These are phyloP conservation scores for Papilio demoleus DNA, from an alignment of 2,888 invertebrate species.

Conservation along the genomic window DNA sequence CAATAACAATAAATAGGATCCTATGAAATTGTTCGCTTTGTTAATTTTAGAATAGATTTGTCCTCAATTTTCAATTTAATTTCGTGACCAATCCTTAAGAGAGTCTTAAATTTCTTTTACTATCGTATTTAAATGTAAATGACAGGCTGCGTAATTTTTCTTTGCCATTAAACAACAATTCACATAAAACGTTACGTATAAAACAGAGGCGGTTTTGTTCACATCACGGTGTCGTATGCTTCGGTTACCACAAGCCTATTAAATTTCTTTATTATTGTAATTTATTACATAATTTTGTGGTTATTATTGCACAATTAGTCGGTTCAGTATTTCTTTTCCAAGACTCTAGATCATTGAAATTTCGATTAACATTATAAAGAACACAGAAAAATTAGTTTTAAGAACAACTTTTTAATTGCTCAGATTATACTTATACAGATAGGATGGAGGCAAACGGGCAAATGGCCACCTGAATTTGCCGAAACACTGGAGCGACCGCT, in stretches of 20 bases:
- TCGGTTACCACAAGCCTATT: neutral
- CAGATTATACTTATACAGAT: too few relatives aligned
- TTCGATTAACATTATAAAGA: too few relatives aligned
- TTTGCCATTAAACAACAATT: too few relatives aligned
- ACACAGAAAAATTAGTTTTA: too few relatives aligned
- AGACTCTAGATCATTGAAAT: neutral
- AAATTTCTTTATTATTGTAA: conserved; percentile 40
- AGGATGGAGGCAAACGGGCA: too few relatives aligned
- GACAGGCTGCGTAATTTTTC: neutral
- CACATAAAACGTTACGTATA: neutral
- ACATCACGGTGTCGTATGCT: conserved; percentile 2
- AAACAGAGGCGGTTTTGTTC: neutral
- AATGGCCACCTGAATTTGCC: too few relatives aligned
- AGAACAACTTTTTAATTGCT: too few relatives aligned
- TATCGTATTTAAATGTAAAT: neutral
- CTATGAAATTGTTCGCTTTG: conserved; percentile 14
- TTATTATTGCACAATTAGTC: neutral
- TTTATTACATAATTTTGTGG: neutral
- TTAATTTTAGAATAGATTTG: conserved; percentile 5
- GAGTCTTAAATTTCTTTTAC: neutral
- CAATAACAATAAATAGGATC: conserved; percentile 48
- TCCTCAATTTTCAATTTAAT: neutral
- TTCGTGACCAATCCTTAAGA: too few relatives aligned
- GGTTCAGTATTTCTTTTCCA: neutral
- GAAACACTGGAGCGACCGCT: too few relatives aligned